A percentile compares a stretch with the other conserved stretches of the same genome.
Conservation (phyloP, 2,113 vertebrate species). For the Seriola rivoliana region DNA sequence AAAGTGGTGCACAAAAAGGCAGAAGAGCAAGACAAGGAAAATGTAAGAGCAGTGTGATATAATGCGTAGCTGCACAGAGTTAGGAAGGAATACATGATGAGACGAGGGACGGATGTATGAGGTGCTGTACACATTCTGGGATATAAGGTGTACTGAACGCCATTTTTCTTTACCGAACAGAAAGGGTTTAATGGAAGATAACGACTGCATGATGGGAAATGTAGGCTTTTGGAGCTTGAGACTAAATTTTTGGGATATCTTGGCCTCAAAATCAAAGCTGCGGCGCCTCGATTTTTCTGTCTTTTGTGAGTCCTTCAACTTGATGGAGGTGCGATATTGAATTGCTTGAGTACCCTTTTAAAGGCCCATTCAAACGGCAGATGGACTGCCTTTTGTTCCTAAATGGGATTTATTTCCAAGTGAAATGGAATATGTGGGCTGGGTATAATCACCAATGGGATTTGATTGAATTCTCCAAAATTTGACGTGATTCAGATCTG, state of each 20-base stretch:
- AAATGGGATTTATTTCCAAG: neutral
- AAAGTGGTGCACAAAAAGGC: slow-evolving; percentile 26
- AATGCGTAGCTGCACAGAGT: slow-evolving; percentile 37
- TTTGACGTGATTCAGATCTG: neutral
- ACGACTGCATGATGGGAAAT: neutral
- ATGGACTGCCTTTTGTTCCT: neutral
- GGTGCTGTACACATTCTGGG: neutral
- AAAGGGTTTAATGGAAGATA: neutral
- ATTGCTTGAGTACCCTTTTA: too few relatives aligned
- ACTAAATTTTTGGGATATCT: neutral
- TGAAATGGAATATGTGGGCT: neutral
- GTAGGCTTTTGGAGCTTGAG: neutral
- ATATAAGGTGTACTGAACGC: neutral
- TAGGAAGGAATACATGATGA: slow-evolving; percentile 6
- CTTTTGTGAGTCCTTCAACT: too few relatives aligned
- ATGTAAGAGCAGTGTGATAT: slow-evolving; percentile 15
- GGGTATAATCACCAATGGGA: neutral
- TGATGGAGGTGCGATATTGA: too few relatives aligned
- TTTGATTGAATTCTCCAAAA: neutral
- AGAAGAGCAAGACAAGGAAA: slow-evolving; percentile 24
- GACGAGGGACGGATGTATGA: neutral
- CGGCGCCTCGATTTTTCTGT: neutral
- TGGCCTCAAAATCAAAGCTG: too few relatives aligned
- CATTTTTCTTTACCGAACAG: neutral
- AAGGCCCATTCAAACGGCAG: neutral